Conservation (phyloP, 2,888 invertebrate species). For the Scaptomyza tumidula region DNA sequence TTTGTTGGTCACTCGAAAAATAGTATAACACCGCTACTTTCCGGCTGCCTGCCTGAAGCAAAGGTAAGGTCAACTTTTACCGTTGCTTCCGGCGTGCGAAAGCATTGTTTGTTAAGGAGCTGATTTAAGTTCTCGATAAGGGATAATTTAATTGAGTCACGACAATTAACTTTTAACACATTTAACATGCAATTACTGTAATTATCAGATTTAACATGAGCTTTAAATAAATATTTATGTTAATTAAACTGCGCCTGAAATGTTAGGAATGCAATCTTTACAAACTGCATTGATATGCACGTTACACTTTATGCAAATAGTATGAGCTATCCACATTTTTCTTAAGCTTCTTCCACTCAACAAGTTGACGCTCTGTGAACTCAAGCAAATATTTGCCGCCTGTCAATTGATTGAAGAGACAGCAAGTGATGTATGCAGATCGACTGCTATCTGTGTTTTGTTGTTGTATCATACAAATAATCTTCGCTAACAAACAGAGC, state of each 20-base stretch:
- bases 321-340: background rate
- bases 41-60: constrained; percentile 30
- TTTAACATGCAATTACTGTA: background rate
- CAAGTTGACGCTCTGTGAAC: background rate
- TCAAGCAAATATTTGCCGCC: constrained; percentile 18
- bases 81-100: constrained; percentile 23
- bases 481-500: constrained; percentile 24
- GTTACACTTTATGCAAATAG: constrained; percentile 31
- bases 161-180: constrained; percentile 6
- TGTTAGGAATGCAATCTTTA: background rate
- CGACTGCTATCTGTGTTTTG: constrained; percentile 25
- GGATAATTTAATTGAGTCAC: background rate
- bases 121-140: background rate
- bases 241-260: background rate
- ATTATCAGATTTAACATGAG: background rate
- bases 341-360: background rate
- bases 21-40: constrained; percentile 15
- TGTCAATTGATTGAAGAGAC: constrained; percentile 7
- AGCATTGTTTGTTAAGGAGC: constrained; percentile 3
- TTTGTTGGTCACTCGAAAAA: constrained; percentile 25
- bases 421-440: constrained; percentile 37
- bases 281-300: constrained; percentile 6
- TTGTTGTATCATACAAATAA: constrained; percentile 18
- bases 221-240: background rate
- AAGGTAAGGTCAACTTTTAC: constrained; percentile 21